These are phyloP conservation scores for Bactericera cockerelli DNA, from an alignment of 1,140 invertebrate species.

Conservation along the genomic window DNA sequence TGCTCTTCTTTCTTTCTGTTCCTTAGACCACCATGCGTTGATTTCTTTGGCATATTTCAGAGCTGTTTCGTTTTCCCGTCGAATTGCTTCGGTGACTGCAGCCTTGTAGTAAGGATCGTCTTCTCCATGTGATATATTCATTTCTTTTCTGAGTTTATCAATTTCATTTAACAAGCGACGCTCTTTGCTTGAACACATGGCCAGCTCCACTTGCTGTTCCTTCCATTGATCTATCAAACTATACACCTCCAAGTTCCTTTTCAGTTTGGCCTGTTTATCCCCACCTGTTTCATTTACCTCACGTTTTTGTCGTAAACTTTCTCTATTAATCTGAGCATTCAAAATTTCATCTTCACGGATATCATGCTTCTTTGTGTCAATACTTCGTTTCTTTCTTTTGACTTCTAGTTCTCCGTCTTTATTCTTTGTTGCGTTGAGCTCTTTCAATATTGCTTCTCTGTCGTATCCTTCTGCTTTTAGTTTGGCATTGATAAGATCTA, in stretches of 20 bases:
- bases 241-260: slow-evolving; percentile 1
- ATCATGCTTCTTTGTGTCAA: too few species aligned
- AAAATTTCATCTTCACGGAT: too few species aligned
- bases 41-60: not conserved
- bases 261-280: not conserved
- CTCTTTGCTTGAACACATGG: not conserved
- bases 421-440: not conserved
- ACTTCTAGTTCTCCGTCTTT: not conserved
- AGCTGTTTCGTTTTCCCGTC: not conserved
- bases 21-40: not conserved
- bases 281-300: not conserved
- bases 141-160: not conserved
- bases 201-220: not conserved
- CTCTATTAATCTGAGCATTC: too few species aligned
- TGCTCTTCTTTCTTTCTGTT: not conserved
- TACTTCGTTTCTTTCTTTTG: not conserved
- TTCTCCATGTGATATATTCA: not conserved
- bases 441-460: not conserved
- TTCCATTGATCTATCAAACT: not conserved
- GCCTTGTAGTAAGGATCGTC: not conserved
- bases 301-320: not conserved
- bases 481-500: not conserved
- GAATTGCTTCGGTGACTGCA: not conserved
- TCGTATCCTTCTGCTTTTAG: slow-evolving; percentile 5
- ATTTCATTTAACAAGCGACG: not conserved